Base-by-base conservation (phyloP, 2,797 vertebrate genomes). In the Aeoliscus strigatus region DNA sequence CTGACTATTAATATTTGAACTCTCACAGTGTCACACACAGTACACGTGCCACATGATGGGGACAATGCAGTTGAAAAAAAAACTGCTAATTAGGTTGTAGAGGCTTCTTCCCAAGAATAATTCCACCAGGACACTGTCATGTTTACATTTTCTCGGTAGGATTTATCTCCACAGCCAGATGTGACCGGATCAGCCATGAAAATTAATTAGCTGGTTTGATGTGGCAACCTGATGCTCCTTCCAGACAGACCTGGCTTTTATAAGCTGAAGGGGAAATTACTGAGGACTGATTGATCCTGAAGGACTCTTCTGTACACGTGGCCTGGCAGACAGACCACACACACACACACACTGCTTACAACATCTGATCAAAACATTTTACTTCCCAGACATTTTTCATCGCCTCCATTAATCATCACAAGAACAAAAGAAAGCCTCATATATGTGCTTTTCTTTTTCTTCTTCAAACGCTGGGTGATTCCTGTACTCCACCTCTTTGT, bases 201-300 rank as follows among this genome's bases (percentile, higher is more conserved):
- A 84, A 86, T 85, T 81, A 84, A 86, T 84, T 80, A 85, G 83
- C 66, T 77, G 70, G 73, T 83, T 83, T 82, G 75, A 82, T 85
- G 80, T 83, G 70, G 80, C 79, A 75, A 80, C 73, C 75, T 70
- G 60, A 15, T 78, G 77, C 66, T 80, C 72, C 70, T 79, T 81
- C 68, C 67, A 75, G 72, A 75, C 77, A 73, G 79, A 79, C 78
- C 76, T 78, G 72, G 75, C 69, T 82, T 86, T 86, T 84, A 86
- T 79, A 70, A 52, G 81, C 73, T 85, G 70, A 74, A 61, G 74
- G 71, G 73, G 73, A 84, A 83, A 83, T 80, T 65, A 80, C 79
- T 70, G 65, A 70, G 68, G 75, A 81, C 70, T 70, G 82, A 87
- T 86, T 83, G 80, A 82, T 83, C 77, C 81, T 83, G 73, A 84